Base-by-base conservation (phyloP, 2,888 invertebrate genomes). In the Operophtera brumata region DNA sequence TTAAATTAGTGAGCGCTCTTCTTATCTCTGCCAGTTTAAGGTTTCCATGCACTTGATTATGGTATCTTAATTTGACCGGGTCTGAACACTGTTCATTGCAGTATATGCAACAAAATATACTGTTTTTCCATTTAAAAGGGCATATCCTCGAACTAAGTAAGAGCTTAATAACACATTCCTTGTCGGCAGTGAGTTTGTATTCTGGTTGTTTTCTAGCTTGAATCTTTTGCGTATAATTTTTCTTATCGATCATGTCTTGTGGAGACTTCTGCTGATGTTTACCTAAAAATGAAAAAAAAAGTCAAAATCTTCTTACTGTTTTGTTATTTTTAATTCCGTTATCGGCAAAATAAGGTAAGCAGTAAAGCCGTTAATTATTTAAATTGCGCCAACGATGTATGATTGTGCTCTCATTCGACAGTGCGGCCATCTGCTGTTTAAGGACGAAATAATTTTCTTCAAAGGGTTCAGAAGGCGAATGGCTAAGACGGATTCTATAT, bases 121-220 rank as follows among this genome's bases (percentile, higher is more conserved):
- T 85, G 62, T 81, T 86, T 69, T 71, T 74, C 89, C 88, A 88
- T 62, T 73, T 78, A 61, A 88, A 89, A 0, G 89, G 88, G 47
- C 82, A 84, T 60, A 88, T 75, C 57, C 70, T 82, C 6, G 87
- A 72, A 36, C 59, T 71, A 64, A 86, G 80, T 47, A 89, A 62
- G 4, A 88, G 69, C 20, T 75, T 69, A 7, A 63, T 62, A 0
- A 81, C 79, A 13, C 83, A 76, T 52, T 67, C 75, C 67, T 76
- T 84, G 54, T 77, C 78, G 51, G 73, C 70, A 77, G 78, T 11
- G 51, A 73, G 4, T 11, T 34, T 65, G 73, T 25, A 8, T 28
- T 6, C 26, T 12, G 32, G 80, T 66, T 41, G 60, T 68, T 61
- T 6, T 3, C 2, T 30, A 30, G 30, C 8, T 6, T 37, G 8